These are phyloP conservation scores for Charaxes varanes DNA, from an alignment of 1,140 invertebrate genomes.

Conservation along the genomic window DNA sequence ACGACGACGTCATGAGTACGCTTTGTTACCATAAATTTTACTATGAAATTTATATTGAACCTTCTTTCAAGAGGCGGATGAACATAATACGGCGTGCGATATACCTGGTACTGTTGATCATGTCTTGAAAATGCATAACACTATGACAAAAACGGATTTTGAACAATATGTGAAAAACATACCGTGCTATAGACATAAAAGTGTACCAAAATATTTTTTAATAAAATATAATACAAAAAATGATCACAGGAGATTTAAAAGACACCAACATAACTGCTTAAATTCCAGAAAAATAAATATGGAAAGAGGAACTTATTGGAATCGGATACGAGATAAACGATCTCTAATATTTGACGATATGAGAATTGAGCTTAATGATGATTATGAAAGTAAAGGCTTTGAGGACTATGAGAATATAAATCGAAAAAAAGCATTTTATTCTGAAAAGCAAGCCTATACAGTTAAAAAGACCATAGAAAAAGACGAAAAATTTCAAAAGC, in stretches of 20 bases:
- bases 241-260: constrained; percentile 3
- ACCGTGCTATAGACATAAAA: constrained; percentile 28
- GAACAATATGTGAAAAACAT: constrained; percentile 29
- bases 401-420: neutral
- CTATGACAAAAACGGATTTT: constrained; percentile 20
- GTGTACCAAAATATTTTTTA: constrained; percentile 17
- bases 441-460: too few relatives aligned
- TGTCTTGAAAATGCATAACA: constrained; percentile 14
- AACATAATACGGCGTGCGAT: constrained; percentile 27
- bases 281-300: constrained; percentile 3
- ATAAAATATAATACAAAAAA: constrained; percentile 14
- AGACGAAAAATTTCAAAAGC: too few relatives aligned
- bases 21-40: too few relatives aligned
- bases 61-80: constrained; percentile 47
- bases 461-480: too few relatives aligned
- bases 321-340: constrained; percentile 32
- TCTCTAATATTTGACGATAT: constrained; percentile 10
- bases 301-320: constrained; percentile 21
- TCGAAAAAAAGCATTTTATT: too few relatives aligned
- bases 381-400: constrained; percentile 10
- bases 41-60: constrained; percentile 8
- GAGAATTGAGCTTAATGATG: constrained; percentile 13
- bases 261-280: constrained; percentile 6
- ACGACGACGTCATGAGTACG: too few relatives aligned
- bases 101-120: constrained; percentile 28